phyloP scores from a whole-genome alignment of 1,140 invertebrate genomes.

The Papilio polytes region DNA sequence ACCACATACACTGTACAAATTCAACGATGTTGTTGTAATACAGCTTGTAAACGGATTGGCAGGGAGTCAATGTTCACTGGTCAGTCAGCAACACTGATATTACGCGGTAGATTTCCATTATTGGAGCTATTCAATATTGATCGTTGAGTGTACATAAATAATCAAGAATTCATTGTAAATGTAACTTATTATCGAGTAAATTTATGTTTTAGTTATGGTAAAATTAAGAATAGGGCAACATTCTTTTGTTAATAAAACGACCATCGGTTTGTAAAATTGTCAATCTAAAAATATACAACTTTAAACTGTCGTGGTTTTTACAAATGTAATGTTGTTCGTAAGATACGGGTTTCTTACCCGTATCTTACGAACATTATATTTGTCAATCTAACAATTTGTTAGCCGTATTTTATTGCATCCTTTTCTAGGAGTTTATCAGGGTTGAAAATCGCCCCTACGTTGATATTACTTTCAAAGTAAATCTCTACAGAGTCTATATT shows the following conservation, averaged over 20 bases:
- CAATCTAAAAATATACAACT: not conserved
- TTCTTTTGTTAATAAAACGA: too few species aligned
- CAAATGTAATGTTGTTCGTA: too few species aligned
- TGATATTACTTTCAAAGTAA: not conserved
- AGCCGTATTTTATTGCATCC: not conserved
- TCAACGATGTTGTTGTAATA: not conserved
- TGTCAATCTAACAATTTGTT: not conserved
- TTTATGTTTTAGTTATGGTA: too few species aligned
- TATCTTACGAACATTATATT: too few species aligned
- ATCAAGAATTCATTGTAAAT: not conserved
- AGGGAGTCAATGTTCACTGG: not conserved
- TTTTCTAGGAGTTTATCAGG: not conserved
- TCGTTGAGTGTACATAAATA: not conserved
- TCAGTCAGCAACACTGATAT: not conserved
- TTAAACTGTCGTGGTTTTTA: too few species aligned
- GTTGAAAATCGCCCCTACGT: not conserved
- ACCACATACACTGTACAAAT: not conserved
- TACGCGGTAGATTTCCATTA: constrained; percentile 20
- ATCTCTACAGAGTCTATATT: not conserved
- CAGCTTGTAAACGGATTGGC: not conserved
- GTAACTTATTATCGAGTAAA: too few species aligned
- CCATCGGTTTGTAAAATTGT: too few species aligned
- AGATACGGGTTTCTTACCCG: too few species aligned
- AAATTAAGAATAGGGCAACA: too few species aligned
- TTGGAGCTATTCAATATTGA: not conserved